Base-by-base conservation (phyloP, 1,140 invertebrate genomes). In the Chironomus tepperi region DNA sequence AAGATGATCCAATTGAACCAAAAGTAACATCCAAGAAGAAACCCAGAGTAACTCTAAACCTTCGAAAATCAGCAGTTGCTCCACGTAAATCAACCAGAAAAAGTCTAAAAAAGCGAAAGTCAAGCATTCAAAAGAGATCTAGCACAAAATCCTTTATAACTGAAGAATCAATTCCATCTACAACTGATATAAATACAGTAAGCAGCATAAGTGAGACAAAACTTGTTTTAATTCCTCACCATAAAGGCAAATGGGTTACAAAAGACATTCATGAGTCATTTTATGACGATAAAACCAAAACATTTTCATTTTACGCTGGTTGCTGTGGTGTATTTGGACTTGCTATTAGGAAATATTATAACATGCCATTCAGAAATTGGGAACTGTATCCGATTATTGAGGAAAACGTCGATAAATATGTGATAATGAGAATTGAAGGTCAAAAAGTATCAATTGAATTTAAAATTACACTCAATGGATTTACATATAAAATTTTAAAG, bases 241-340 rank as follows among this genome's bases (percentile, higher is more conserved):
- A 18, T 19, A 18, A 70, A 70, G 65, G 65, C 16, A 70, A 70
- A 70, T 70, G 16, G 16, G 18, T 16, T 19, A 70, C 65, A 19
- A 70, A 70, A 19, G 65, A 21, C 9, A 70, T 70, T 10, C 18
- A 70, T 70, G 65, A 70, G 18, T 9, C 18, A 5, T 19, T 16
- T 10, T 70, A 70, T 19, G 65, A 70, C 3, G 16, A 18, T 2
- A 21, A 9, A 3, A 19, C 65, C 9, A 70, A 70, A 70, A 19
- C 65, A 18, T 9, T 70, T 70, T 70, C 65, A 70, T 70, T 70
- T 70, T 70, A 70, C 5, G 18, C 65, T 70, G 65, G 19, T 7
- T 10, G 5, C n/a, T 21, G 9, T 18, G 65, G 65, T 3, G 18
- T 21, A 2, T 70, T 70, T 70, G 65, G n/a, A 9, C 9, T 70